Evolutionary conservation across 1,140 invertebrate genomes (phyloP).

Genomic region (Cotesia chilonis): DNA sequence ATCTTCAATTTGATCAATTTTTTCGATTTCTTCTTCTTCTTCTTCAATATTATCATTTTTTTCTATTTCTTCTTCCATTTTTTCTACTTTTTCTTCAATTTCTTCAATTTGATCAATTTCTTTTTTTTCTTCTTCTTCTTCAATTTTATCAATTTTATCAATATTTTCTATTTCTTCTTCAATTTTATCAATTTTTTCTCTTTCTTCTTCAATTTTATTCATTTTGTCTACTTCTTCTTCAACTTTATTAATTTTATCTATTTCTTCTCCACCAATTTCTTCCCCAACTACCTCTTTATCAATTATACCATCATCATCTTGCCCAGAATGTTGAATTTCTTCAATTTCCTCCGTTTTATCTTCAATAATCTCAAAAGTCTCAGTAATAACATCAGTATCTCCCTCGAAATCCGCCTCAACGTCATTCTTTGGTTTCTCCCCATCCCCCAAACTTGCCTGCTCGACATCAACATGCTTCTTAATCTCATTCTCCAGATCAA

Average conservation of each 20-base stretch:
- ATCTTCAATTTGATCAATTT: too few species aligned
- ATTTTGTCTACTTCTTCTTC: slow-evolving; percentile 18
- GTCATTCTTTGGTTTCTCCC: neutral
- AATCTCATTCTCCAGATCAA: slow-evolving; percentile 42
- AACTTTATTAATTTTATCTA: slow-evolving; percentile 7
- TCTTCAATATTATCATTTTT: neutral
- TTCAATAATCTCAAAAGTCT: neutral
- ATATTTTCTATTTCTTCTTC: neutral
- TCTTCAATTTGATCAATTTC: neutral
- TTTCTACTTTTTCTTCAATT: neutral
- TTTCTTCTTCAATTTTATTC: slow-evolving; percentile 11
- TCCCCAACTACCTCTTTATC: neutral
- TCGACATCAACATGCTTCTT: neutral
- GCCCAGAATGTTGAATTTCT: neutral
- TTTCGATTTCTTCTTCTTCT: too few species aligned
- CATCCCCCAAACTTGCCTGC: neutral
- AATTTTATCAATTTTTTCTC: slow-evolving; percentile 29
- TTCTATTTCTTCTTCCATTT: neutral
- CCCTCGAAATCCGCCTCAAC: neutral
- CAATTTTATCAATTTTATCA: too few species aligned
- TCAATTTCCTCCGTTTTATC: neutral
- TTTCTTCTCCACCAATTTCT: slow-evolving; percentile 12
- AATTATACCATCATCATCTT: neutral
- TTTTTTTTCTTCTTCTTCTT: too few species aligned
- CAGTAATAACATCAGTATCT: neutral